Evolutionary conservation across 2,888 invertebrate genomes (phyloP), one percentile per base, ranked within the genome.

Genomic region (Tridacna gigas): DNA sequence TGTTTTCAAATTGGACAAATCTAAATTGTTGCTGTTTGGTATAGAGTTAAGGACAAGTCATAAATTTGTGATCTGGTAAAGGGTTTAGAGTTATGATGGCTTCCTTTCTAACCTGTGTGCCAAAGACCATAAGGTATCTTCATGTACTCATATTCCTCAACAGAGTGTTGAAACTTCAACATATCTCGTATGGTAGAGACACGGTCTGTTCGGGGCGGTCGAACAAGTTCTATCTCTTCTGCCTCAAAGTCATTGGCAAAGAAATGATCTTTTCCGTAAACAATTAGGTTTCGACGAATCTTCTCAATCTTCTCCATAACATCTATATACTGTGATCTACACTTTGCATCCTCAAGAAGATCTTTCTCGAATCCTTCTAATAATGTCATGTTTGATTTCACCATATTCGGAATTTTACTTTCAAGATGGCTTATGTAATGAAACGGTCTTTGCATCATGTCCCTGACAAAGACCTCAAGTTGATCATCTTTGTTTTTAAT

Each of bases 311-410:
- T 75, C 20, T 77, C 80, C 86, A 88, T 84, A 80, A 91, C 86
- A 12, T 86, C 79, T 25, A 86, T 74, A 47, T 90, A 90, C 60
- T 90, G 80, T 20, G 69, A 73, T 45, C 86, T 80, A 22, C 84
- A 73, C 22, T 84, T 83, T 0, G 73, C 67, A 11, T 89, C 87
- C 48, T 88, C 85, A 7, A 85, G 65, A 20, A 88, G 79, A 65
- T 90, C 89, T 25, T 51, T 77, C 20, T 86, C 77, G 56, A 92
- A 91, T 56, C 88, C 86, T 11, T 89, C 88, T 74, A 92, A 88
- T 9, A 91, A 80, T 26, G 82, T 77, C 51, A 89, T 88, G 73
- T 91, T 92, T 7, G 89, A 84, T 18, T 83, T 65, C 28, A 93
- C 90, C 74, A 93, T 88, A 20, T 85, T 90, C 0, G 88, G 90